Base-by-base conservation (phyloP, 2,888 invertebrate genomes). In the Sarcophaga carnaria region DNA sequence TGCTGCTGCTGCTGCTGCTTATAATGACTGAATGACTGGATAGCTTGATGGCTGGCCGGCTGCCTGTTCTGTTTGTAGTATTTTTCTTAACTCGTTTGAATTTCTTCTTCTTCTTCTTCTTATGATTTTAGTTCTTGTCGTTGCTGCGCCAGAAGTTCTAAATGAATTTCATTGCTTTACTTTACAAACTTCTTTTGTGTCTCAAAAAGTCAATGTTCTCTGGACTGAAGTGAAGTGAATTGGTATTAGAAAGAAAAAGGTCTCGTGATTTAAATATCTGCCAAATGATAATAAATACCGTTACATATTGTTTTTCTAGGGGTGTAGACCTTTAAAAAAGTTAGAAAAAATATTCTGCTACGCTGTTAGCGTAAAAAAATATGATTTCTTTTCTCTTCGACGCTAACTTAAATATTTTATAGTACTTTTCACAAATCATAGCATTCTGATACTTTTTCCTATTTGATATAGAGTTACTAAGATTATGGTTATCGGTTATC, bases 51-150 rank as follows among this genome's bases (percentile, higher is more conserved):
- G 3, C 8, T 67, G 67, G 11, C 45, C 20, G 67, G 5, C 10
- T 27, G 27, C 14, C 47, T 2, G 64, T 25, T 37, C 54, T 54
- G 12, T 14, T 80, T 49, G 20, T 64, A n/a, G 6, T 72, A 54
- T 20, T 45, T 45, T 67, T 83, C 12, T 84, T 79, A 75, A 84
- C 79, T 75, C 59, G 75, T 70, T 79, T 69, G 45, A 79, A 63
- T 66, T 70, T 54, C 5, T 14, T 54, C 17, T 54, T 14, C 14
- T 49, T 17, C 17, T 54, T 54, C 3, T 54, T 14, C 0, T 37
- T 54, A 5, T 17, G 4, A 17, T 54, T 12, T 14, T 20, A 20
- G 5, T 47, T 67, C 45, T 10, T 67, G 10, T 0, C 37, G 37
- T 37, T 79, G 25, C 64, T 83, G 54, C 17, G 20, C 6, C 27